Base-by-base conservation (phyloP, 2,113 vertebrate genomes). In the Typhlomys cinereus region DNA sequence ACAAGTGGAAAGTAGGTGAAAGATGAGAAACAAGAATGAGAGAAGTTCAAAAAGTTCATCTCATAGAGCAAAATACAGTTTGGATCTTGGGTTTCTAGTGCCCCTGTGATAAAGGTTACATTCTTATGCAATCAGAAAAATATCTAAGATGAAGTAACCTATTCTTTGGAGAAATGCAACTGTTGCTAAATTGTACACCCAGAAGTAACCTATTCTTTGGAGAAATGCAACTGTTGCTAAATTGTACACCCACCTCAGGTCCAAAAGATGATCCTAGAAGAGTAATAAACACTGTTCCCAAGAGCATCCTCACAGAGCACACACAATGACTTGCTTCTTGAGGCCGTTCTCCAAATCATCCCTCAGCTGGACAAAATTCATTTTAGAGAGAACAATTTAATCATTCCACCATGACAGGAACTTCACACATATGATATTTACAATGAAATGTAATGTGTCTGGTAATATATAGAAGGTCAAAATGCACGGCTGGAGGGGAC, bases 61-160 rank as follows among this genome's bases (percentile, higher is more conserved):
- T 11, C 69, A 23, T 36, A 78, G 18, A 83, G 14, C 18, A 41
- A 36, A n/a, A 57, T 83, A 31, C 64, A 50, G 44, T 61, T 90
- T 90, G 90, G 57, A 34, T 66, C 78, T 85, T 88, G 69, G 34
- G 20, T 82, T 74, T 92, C 57, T 92, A 85, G 36, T 29, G 74
- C 46, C 82, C 70, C 4, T 64, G 46, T 50, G 36, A 44, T 15
- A 31, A 70, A 10, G 34, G 8, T 88, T 62, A 74, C 6, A 18
- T 87, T 79, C 31, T 84, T 57, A 44, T 15, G 73, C 73, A 85
- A 29, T 2, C 61, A 34, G 64, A 69, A 78, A 78, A 25, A 44
- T 82, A 23, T 88, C 75, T 62, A 88, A 88, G 44, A 25, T 81
- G 31, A 95, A 86, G 61, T 9, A 46, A 21, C 31, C 13, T 81